Evolutionary conservation across 2,113 vertebrate species (phyloP).

Genomic region (Pandion haliaetus): DNA sequence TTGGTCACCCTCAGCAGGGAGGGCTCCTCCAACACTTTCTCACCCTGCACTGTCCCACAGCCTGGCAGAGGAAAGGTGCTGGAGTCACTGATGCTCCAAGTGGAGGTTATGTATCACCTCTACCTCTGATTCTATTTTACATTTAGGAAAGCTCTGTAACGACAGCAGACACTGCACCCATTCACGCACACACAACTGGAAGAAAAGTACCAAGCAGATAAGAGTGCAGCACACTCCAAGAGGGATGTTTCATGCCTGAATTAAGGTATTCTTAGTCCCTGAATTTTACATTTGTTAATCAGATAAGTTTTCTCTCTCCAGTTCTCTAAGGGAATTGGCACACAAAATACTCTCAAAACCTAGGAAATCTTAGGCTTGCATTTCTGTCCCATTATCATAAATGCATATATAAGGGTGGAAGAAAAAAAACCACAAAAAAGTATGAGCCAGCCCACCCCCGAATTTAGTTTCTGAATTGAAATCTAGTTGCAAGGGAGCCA

Average conservation of each 20-base stretch:
- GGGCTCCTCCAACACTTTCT: not conserved
- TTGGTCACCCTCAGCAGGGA: not conserved
- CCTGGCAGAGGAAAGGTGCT: not conserved
- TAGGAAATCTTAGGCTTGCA: not conserved
- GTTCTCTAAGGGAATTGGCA: not conserved
- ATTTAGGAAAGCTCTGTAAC: not conserved
- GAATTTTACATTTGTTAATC: slow-evolving; percentile 4
- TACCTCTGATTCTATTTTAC: not conserved
- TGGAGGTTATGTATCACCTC: accelerated
- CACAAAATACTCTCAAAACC: not conserved
- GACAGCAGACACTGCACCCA: not conserved
- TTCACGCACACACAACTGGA: not conserved
- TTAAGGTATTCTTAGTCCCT: not conserved
- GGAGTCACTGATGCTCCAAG: not conserved
- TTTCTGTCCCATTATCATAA: not conserved
- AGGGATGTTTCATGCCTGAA: not conserved
- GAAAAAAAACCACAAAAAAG: not conserved
- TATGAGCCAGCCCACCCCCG: not conserved
- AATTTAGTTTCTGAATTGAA: not conserved
- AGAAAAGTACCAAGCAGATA: not conserved
- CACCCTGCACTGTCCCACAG: too few relatives aligned
- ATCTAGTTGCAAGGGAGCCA: not conserved
- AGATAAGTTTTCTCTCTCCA: not conserved
- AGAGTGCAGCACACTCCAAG: not conserved
- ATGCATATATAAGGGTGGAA: not conserved